A percentile compares a stretch with the other conserved stretches of the same genome.
Evolutionary conservation across 2,888 invertebrate genomes (phyloP).

Genomic region (Heteromurus nitidus): DNA sequence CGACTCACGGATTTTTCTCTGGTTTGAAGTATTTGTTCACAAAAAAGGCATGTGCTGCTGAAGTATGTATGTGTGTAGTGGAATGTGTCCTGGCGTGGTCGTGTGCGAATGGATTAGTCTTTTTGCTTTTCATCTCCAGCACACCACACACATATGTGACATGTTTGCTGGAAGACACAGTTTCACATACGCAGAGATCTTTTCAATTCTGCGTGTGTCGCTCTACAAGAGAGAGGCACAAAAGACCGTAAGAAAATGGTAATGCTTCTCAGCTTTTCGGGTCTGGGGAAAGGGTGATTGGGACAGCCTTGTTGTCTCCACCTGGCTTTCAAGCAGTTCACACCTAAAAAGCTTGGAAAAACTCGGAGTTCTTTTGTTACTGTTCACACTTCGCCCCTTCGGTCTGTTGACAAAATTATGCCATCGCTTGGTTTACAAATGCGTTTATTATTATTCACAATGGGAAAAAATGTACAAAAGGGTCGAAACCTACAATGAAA

Average conservation of each 20-base stretch:
- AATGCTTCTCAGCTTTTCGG: not conserved
- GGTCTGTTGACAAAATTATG: constrained; percentile 28
- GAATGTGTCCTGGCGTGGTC: not conserved
- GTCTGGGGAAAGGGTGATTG: not conserved
- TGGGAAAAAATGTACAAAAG: not conserved
- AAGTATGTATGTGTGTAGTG: not conserved
- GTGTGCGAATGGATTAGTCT: constrained; percentile 3
- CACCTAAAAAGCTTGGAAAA: constrained; percentile 8
- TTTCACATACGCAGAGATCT: too few species aligned
- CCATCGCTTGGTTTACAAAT: constrained; percentile 18
- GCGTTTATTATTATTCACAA: not conserved
- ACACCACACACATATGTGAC: not conserved
- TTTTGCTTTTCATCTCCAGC: not conserved
- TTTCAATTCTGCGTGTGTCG: too few species aligned
- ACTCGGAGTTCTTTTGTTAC: constrained; percentile 10
- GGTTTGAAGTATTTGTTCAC: not conserved
- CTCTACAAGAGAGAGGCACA: not conserved
- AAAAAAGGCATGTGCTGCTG: not conserved
- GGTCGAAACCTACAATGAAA: constrained; percentile 43
- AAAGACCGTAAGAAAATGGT: not conserved
- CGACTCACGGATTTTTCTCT: not conserved
- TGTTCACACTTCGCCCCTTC: constrained; percentile 14
- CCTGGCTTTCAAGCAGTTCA: constrained; percentile 35
- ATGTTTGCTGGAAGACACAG: too few species aligned
- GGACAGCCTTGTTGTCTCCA: constrained; percentile 46